Conservation (phyloP, 2,113 vertebrate genomes). For the Leptocoma aspasia region DNA sequence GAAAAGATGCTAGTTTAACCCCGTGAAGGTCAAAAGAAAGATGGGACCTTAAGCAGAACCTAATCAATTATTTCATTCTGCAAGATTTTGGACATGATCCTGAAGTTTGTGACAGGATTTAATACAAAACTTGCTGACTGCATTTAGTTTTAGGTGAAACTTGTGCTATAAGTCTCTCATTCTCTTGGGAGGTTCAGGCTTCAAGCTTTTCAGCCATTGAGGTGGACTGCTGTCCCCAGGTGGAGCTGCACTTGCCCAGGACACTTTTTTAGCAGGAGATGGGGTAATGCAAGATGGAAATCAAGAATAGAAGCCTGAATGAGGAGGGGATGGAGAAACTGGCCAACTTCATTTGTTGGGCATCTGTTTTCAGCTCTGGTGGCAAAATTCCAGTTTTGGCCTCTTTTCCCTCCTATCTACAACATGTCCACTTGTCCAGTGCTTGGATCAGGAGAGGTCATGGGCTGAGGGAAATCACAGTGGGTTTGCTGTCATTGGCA, state of each 20-base stretch:
- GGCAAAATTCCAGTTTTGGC: background rate
- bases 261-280: background rate
- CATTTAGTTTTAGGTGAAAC: background rate
- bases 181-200: background rate
- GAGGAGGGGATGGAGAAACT: background rate
- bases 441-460: background rate
- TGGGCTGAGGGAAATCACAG: background rate
- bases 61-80: background rate
- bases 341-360: background rate
- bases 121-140: background rate
- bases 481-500: background rate
- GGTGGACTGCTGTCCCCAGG: background rate
- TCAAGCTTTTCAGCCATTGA: background rate
- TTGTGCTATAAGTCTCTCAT: background rate
- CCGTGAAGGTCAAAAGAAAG: background rate
- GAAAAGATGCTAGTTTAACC: background rate
- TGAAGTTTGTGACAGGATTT: background rate
- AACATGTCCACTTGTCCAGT: fast-evolving
- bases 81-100: background rate
- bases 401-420: background rate
- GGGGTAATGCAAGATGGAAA: fast-evolving
- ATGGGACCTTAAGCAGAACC: background rate
- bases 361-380: background rate
- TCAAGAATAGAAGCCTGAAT: background rate
- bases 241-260: background rate